Percentiles rank a stretch among this genome's conserved stretches.
Evolutionary conservation across 2,888 invertebrate genomes (phyloP).

Genomic region (Onchidella celtica): DNA sequence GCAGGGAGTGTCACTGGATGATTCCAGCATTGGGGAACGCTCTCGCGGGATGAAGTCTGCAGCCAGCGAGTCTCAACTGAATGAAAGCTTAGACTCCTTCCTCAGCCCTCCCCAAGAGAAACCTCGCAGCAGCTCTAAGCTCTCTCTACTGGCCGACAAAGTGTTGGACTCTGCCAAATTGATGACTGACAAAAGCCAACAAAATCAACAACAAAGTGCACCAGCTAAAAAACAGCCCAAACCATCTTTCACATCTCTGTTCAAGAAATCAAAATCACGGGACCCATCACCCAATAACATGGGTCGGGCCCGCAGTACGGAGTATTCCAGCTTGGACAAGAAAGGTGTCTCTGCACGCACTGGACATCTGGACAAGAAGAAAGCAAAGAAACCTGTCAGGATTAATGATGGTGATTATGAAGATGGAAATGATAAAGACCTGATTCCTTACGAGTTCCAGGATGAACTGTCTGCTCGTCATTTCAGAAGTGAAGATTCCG

Average conservation of each 20-base stretch:
- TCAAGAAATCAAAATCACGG: constrained; percentile 81
- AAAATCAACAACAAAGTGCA: constrained; percentile 10
- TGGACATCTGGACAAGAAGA: constrained; percentile 54
- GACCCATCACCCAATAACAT: constrained; percentile 72
- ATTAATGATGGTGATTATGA: constrained; percentile 41
- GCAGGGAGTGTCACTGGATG: constrained; percentile 80
- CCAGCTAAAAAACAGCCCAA: constrained; percentile 80
- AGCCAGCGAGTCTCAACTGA: constrained; percentile 72
- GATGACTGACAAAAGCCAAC: constrained; percentile 55
- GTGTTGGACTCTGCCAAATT: constrained; percentile 56
- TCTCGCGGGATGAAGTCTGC: constrained; percentile 66
- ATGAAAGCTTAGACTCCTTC: constrained; percentile 62
- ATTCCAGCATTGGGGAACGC: constrained; percentile 63
- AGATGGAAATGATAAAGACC: constrained; percentile 58
- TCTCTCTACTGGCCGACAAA: constrained; percentile 76
- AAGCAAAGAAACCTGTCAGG: constrained; percentile 10
- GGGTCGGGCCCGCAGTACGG: constrained; percentile 66
- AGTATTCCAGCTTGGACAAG: constrained; percentile 69
- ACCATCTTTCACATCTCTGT: constrained; percentile 91
- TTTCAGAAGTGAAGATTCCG: constrained; percentile 69
- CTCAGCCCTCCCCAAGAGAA: constrained; percentile 86
- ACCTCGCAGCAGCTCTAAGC: constrained; percentile 79
- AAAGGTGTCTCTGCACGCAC: constrained; percentile 58
- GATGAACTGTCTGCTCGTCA: constrained; percentile 66
- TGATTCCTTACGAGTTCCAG: constrained; percentile 74